Base-by-base conservation (phyloP, 2,797 vertebrate genomes). In the Clarias fuscus region DNA sequence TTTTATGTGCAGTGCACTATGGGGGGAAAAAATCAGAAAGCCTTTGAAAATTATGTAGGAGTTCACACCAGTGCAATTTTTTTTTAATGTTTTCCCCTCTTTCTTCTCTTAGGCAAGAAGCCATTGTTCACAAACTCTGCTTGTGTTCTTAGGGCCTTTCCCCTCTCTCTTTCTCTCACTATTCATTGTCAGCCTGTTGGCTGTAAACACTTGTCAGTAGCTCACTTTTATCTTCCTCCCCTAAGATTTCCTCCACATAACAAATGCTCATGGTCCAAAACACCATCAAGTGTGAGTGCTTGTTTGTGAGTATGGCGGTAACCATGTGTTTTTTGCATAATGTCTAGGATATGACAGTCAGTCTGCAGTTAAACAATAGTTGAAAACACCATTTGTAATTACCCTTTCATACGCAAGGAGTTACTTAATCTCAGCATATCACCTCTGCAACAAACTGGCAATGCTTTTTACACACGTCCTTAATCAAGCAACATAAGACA, bases 161-260 rank as follows among this genome's bases (percentile, higher is more conserved):
- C 93, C 91, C 85, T 91, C 86, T 89, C 90, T 82, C 87, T 88
- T 90, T 90, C 89, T 89, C 82, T 90, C 87, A 90, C 91, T 91
- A 91, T 92, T 94, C 90, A 93, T 30, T 90, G 88, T 92, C 91
- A 91, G 88, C 89, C 86, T 92, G 93, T 93, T 92, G 91, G 91
- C 92, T 91, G 93, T 95, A 96, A 95, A 96, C 93, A 94, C 86
- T 86, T 86, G 83, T 83, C 82, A 90, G 86, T 86, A 87, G 88
- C 91, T 80, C 88, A 76, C 86, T 91, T 95, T 94, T 94, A 95
- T 95, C 93, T 95, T 95, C 94, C 94, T 93, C 92, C 92, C 92
- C 93, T 93, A 90, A 85, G 91, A 91, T 87, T 79, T 64, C 85
- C 88, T 43, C 83, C 86, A 85, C 91, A 91, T 86, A 93, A 92